Conservation (phyloP, 2,888 invertebrate genomes). For the Terebella lapidaria region DNA sequence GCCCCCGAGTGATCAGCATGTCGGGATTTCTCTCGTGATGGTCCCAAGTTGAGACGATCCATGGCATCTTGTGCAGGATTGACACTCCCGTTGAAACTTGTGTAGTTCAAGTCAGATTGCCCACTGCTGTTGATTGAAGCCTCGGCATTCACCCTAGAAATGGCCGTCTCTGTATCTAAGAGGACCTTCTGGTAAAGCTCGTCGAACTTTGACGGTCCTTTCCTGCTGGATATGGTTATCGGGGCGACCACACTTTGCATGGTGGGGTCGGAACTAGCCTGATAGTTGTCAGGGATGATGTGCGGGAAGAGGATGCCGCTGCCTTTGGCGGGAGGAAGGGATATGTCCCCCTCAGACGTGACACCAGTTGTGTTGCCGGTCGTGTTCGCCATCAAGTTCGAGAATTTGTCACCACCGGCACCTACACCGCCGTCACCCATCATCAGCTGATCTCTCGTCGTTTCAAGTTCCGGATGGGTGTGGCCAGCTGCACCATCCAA, state of each 20-base stretch:
- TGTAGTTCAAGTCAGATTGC: neutral
- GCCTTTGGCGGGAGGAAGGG: neutral
- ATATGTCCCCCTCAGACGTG: neutral
- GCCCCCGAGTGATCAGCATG: neutral
- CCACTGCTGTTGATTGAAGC: neutral
- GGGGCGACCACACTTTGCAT: neutral
- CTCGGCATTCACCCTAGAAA: no score
- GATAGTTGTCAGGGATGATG: neutral
- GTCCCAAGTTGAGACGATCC: neutral
- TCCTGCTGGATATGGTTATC: neutral
- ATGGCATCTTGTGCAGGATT: no score
- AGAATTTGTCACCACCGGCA: neutral
- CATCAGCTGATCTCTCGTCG: no score
- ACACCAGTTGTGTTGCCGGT: neutral
- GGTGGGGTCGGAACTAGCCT: neutral
- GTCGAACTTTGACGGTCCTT: constrained; percentile 16
- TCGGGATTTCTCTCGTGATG: neutral
- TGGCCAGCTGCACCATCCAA: no score
- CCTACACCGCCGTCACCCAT: neutral
- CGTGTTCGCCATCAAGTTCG: neutral
- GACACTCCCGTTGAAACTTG: neutral
- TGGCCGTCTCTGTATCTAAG: constrained; percentile 21
- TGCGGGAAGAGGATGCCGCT: neutral
- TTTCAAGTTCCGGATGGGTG: neutral
- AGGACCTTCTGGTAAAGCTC: constrained; percentile 24